Evolutionary conservation across 2,888 invertebrate genomes (phyloP).

Genomic region (Torymus texanus): DNA sequence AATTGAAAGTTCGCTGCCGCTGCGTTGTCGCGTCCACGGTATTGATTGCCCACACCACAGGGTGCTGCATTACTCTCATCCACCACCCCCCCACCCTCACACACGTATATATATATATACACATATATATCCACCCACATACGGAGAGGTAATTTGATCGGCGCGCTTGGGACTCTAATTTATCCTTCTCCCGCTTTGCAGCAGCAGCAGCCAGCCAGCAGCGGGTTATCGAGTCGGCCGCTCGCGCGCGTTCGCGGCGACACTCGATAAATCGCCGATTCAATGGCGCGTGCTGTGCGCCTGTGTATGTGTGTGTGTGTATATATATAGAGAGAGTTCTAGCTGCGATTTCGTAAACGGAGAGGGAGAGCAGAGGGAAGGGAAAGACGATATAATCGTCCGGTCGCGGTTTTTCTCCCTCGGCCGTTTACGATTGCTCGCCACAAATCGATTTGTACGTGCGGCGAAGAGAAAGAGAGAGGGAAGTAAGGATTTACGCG

Average conservation of each 20-base stretch:
- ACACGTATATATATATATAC: neutral
- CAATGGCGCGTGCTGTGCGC: constrained; percentile 50
- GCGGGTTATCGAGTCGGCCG: constrained; percentile 43
- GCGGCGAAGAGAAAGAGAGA: too few relatives aligned
- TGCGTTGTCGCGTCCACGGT: constrained; percentile 41
- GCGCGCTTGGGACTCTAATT: constrained; percentile 48
- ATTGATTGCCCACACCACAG: constrained; percentile 11
- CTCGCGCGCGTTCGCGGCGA: constrained; percentile 13
- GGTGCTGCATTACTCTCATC: neutral
- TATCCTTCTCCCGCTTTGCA: constrained; percentile 38
- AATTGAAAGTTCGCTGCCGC: constrained; percentile 68
- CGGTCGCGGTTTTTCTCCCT: too few relatives aligned
- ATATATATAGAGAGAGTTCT: too few relatives aligned
- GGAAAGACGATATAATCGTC: too few relatives aligned
- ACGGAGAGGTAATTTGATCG: constrained; percentile 46
- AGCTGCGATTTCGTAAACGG: constrained; percentile 2
- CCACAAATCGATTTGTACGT: too few relatives aligned
- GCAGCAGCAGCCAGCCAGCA: too few relatives aligned
- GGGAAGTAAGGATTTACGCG: too few relatives aligned
- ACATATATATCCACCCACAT: neutral
- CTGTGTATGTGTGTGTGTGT: neutral
- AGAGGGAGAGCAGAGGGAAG: too few relatives aligned
- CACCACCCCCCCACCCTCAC: neutral
- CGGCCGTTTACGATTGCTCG: too few relatives aligned
- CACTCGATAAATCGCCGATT: constrained; percentile 56